Percentiles rank a stretch among this genome's conserved stretches.
Conservation (phyloP, 1,140 invertebrate species). For the Brachionus paranguensis region DNA sequence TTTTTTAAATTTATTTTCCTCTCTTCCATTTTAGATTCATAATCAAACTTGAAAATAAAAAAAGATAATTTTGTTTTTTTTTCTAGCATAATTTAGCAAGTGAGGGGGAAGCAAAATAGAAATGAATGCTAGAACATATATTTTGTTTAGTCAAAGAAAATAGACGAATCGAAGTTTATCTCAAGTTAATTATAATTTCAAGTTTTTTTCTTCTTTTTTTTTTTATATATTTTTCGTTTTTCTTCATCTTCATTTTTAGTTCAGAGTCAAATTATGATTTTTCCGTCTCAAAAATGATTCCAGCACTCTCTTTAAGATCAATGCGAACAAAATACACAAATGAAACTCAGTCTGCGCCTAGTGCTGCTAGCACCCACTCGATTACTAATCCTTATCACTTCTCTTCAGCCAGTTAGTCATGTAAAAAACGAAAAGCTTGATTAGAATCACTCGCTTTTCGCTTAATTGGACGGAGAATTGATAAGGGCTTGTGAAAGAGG, state of each 20-base stretch:
- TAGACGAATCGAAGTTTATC: constrained; percentile 28
- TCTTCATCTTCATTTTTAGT: constrained; percentile 19
- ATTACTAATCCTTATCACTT: constrained; percentile 39
- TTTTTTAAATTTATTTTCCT: not conserved
- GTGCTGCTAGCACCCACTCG: not conserved
- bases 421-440: not conserved
- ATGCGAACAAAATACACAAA: not conserved
- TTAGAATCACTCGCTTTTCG: not conserved
- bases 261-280: constrained; percentile 19
- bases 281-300: not conserved
- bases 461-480: constrained; percentile 40
- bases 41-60: not conserved
- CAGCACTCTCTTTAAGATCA: not conserved
- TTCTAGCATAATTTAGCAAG: constrained; percentile 19
- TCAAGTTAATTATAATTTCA: constrained; percentile 33
- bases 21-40: constrained; percentile 7
- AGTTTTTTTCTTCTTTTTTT: not conserved
- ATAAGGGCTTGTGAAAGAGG: constrained; percentile 37
- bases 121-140: not conserved
- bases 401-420: constrained; percentile 32
- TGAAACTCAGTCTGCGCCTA: too few relatives aligned
- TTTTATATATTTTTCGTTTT: constrained; percentile 12
- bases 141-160: not conserved
- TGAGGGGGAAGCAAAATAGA: not conserved
- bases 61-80: not conserved